Evolutionary conservation across 1,140 invertebrate genomes (phyloP).

Genomic region (Piezodorus guildinii): DNA sequence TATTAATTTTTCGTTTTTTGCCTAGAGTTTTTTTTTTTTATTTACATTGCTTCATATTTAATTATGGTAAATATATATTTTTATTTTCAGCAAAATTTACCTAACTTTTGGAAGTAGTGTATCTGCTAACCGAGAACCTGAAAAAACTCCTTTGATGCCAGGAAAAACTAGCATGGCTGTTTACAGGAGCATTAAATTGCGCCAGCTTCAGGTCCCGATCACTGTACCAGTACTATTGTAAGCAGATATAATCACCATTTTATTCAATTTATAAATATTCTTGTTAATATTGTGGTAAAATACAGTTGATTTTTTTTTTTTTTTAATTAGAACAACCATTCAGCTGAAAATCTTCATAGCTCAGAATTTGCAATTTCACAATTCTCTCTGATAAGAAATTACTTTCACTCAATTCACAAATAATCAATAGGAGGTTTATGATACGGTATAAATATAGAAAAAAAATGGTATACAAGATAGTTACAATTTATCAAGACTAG

Average conservation of each 20-base stretch:
- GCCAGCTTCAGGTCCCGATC: conserved; percentile 41
- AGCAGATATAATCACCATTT: conserved; percentile 28
- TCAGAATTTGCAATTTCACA: no score
- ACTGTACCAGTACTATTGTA: conserved; percentile 43
- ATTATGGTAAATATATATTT: conserved; percentile 16
- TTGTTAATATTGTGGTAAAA: not conserved
- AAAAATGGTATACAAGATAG: no score
- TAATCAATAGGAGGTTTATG: no score
- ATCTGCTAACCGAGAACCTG: conserved; percentile 26
- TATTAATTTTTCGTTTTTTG: no score
- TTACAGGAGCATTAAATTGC: conserved; percentile 65
- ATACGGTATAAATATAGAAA: no score
- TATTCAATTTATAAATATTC: not conserved
- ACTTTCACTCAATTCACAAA: no score
- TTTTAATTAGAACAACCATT: not conserved
- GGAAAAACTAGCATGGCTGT: conserved; percentile 55
- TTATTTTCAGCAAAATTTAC: conserved; percentile 29
- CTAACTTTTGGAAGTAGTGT: conserved; percentile 26
- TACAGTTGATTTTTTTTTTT: not conserved
- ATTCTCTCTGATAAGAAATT: no score
- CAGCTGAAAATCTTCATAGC: no score
- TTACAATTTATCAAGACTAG: no score
- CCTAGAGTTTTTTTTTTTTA: no score
- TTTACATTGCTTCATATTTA: not conserved
- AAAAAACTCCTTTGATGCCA: conserved; percentile 36